Evolutionary conservation across 2,113 vertebrate genomes (phyloP).

Genomic region (Excalfactoria chinensis): DNA sequence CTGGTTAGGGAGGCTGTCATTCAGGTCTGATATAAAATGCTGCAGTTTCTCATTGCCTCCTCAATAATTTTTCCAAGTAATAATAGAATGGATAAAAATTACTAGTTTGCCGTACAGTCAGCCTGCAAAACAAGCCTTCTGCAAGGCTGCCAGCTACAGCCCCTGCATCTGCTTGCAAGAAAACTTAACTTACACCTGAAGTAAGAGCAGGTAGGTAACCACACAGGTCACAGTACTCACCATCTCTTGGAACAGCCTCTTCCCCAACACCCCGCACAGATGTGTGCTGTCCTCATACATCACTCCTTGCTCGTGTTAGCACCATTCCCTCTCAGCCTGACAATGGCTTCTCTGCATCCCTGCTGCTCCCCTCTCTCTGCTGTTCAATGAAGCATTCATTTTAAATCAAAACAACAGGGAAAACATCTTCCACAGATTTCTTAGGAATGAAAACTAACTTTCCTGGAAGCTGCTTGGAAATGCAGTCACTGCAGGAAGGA

Average conservation of each 20-base stretch:
- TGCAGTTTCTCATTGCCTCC: neutral
- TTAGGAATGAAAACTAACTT: constrained; percentile 24
- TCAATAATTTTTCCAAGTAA: neutral
- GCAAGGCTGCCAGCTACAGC: neutral
- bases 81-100: neutral
- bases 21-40: neutral
- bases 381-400: neutral
- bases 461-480: constrained; percentile 48
- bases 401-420: neutral
- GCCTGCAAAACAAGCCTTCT: neutral
- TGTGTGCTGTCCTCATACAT: fast-evolving
- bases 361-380: neutral
- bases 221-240: fast-evolving
- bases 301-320: neutral
- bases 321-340: fast-evolving
- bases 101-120: neutral
- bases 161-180: neutral
- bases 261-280: fast-evolving
- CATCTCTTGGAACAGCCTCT: fast-evolving
- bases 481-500: neutral
- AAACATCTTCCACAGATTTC: fast-evolving
- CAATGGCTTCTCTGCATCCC: neutral
- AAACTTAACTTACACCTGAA: neutral
- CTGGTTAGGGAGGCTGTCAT: neutral
- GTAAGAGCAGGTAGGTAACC: neutral